Base-by-base conservation (phyloP, 1,140 invertebrate genomes). In the Rhyzopertha dominica region DNA sequence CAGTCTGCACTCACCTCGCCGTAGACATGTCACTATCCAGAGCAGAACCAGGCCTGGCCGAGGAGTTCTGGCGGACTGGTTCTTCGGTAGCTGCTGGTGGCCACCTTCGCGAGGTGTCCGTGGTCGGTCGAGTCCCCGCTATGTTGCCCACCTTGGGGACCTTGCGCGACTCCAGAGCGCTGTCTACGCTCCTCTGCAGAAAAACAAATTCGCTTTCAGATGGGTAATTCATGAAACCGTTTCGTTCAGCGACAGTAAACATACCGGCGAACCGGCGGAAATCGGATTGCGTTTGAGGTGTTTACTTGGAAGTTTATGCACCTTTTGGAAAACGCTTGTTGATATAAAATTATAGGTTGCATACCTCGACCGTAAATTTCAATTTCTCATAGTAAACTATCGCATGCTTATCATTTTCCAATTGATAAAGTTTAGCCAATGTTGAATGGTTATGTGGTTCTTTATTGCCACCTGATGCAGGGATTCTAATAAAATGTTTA, bases 101-200 rank as follows among this genome's bases (percentile, higher is more conserved):
- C 53, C 58, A 53, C 36, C 54, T n/a, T n/a, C n/a, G 31, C 17
- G 47, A 32, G 14, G 38, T 28, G n/a, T 36, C 48, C 12, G 31
- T 32, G 20, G 50, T 34, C 14, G 25, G 9, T 17, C 40, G 26
- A 16, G 40, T 31, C 29, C 37, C 34, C 13, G 48, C 48, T 12
- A 28, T 29, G 13, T 34, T 31, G 14, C 16, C 26, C 17, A 28
- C 32, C 40, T 34, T 43, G 34, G 34, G 12, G 24, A 26, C 26
- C 12, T 37, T 31, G 8, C 34, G 41, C 22, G 41, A 30, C 41
- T 57, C 53, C 45, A 58, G 25, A 26, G 47, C 51, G 43, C 59
- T 61, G 46, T 61, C 59, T 35, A 61, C 41, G 37, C 59, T 61
- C 34, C 59, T 47, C 59, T 61, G 51, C 38, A 51, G 51, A 19